A percentile compares a stretch with the other conserved stretches of the same genome.
Conservation (phyloP, 2,797 vertebrate species). For the Aeoliscus strigatus region DNA sequence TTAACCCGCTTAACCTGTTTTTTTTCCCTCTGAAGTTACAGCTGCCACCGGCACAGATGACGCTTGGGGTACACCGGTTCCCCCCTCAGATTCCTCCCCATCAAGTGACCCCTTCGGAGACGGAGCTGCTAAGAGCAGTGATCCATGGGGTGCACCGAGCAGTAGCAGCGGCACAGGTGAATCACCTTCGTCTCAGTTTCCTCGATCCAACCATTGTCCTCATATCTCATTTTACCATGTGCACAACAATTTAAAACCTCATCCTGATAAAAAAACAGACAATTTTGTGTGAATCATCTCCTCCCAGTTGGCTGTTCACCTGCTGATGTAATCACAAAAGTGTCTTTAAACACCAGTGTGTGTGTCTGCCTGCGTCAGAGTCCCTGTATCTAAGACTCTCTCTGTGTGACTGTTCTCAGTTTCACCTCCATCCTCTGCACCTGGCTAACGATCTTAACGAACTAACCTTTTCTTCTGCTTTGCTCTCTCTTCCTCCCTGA, state of each 20-base stretch:
- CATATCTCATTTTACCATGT: not conserved
- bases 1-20: not conserved
- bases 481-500: conserved; percentile 56
- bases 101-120: conserved; percentile 81
- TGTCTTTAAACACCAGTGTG: no score
- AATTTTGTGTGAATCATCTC: no score
- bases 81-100: conserved; percentile 49
- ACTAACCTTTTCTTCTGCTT: conserved; percentile 55
- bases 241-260: conserved; percentile 4
- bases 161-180: conserved; percentile 51
- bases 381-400: no score
- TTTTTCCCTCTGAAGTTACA: conserved; percentile 29
- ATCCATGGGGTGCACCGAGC: conserved; percentile 76
- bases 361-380: conserved; percentile 1
- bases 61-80: conserved; percentile 66
- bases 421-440: conserved; percentile 27
- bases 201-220: no score
- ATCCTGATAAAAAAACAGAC: no score
- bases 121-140: conserved; percentile 59
- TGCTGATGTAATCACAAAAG: no score
- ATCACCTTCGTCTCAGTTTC: not conserved
- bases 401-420: conserved; percentile 6
- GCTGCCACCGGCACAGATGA: conserved; percentile 54
- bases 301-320: no score
- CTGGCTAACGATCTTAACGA: conserved; percentile 34